Evolutionary conservation across 2,888 invertebrate species (phyloP).

Genomic region (Nemapogon koenigi): DNA sequence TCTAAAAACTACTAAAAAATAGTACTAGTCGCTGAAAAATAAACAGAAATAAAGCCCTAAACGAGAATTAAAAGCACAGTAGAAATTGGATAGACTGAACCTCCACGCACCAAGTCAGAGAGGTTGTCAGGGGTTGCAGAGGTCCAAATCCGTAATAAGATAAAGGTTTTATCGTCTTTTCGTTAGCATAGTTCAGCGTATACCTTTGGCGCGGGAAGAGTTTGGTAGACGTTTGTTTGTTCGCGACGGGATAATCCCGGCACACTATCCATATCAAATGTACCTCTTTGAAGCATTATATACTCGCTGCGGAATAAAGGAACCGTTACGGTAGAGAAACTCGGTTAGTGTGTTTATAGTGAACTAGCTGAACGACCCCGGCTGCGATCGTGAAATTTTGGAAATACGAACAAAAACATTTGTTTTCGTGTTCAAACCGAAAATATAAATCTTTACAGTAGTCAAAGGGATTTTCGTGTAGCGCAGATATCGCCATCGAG

Average conservation of each 20-base stretch:
- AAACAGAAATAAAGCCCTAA: too few species aligned
- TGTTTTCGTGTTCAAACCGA: too few species aligned
- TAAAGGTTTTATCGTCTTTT: constrained; percentile 59
- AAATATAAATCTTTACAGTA: too few species aligned
- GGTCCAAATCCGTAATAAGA: constrained; percentile 44
- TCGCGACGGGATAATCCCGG: constrained; percentile 48
- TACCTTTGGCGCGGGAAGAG: constrained; percentile 13
- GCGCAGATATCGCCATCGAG: too few species aligned
- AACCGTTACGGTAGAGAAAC: too few species aligned
- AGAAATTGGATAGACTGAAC: constrained; percentile 6
- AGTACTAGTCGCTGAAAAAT: too few species aligned
- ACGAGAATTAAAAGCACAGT: not conserved
- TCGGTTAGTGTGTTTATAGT: too few species aligned
- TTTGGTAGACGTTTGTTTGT: constrained; percentile 48
- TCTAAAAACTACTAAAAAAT: too few species aligned
- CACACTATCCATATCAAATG: constrained; percentile 37
- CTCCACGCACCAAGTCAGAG: not conserved
- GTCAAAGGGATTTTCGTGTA: too few species aligned
- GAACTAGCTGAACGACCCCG: too few species aligned
- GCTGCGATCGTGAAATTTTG: too few species aligned
- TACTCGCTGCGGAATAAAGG: constrained; percentile 23
- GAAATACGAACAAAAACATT: too few species aligned
- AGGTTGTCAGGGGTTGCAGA: constrained; percentile 15
- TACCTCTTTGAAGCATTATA: constrained; percentile 25
- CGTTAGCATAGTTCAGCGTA: constrained; percentile 44